phyloP scores from a whole-genome alignment of 37 sponge, comb jelly and placozoan genomes.

The Eunapius fragilis region DNA sequence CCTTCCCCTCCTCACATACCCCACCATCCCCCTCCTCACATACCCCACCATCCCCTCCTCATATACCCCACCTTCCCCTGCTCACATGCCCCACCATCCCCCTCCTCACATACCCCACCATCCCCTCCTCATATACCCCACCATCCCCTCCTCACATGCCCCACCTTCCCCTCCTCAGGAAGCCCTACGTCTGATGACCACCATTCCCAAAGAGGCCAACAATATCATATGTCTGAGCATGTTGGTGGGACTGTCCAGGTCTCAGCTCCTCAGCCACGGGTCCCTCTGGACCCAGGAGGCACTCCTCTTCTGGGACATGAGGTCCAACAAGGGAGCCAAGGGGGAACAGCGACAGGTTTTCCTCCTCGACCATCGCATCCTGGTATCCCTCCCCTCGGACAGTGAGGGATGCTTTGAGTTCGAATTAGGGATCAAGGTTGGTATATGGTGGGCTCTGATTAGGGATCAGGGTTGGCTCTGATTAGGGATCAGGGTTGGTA shows the following conservation, averaged over 20 bases:
- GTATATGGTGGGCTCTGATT: too few species aligned
- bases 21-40: too few species aligned
- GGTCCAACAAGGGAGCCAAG: constrained; percentile 6
- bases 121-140: too few species aligned
- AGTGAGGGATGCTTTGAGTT: constrained; percentile 49
- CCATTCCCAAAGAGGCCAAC: constrained; percentile 68
- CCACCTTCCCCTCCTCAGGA: constrained; percentile 19
- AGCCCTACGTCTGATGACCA: constrained; percentile 58
- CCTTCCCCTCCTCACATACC: too few species aligned
- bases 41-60: too few species aligned
- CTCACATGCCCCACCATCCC: too few species aligned
- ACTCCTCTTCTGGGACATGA: constrained; percentile 38
- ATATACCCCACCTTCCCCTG: too few species aligned
- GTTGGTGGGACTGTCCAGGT: constrained; percentile 40
- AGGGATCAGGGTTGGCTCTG: too few species aligned
- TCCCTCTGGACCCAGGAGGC: constrained; percentile 33
- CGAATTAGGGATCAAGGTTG: constrained; percentile 41
- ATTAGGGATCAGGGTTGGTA: too few species aligned
- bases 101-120: too few species aligned
- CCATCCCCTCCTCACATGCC: too few species aligned
- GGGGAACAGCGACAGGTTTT: constrained; percentile 35
- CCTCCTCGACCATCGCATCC: constrained; percentile 59
- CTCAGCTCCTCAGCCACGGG: constrained; percentile 15
- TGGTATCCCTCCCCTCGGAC: constrained; percentile 30
- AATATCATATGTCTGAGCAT: constrained; percentile 65